Percentiles rank a stretch among this genome's conserved stretches.
Evolutionary conservation across 2,797 vertebrate species (phyloP).

Genomic region (Chromobotia macracanthus): DNA sequence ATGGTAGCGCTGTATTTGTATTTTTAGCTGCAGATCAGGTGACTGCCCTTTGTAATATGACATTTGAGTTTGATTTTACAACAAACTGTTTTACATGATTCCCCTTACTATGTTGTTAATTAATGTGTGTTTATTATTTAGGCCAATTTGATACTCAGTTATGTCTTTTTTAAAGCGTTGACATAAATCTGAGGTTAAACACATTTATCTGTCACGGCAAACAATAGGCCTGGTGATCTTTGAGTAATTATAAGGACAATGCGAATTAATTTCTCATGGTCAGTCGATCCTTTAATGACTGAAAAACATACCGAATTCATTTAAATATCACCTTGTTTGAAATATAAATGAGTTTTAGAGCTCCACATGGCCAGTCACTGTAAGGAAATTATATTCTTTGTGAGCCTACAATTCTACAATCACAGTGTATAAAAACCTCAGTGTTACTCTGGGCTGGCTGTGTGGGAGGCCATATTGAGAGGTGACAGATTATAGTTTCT

Average conservation of each 20-base stretch:
- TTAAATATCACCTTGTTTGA: too few relatives aligned
- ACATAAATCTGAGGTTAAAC: conserved; percentile 77
- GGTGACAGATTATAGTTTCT: conserved; percentile 20
- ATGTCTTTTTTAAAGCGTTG: conserved; percentile 72
- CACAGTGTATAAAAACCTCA: conserved; percentile 8
- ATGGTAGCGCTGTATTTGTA: not conserved
- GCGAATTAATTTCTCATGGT: conserved; percentile 74
- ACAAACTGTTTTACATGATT: conserved; percentile 40
- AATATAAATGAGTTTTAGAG: not conserved
- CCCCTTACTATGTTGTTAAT: conserved; percentile 68
- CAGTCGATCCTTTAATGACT: conserved; percentile 59
- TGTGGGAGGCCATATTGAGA: not conserved
- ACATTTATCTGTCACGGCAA: conserved; percentile 71
- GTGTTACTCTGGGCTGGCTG: conserved; percentile 9
- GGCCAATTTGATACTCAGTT: conserved; percentile 72
- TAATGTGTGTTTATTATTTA: conserved; percentile 74
- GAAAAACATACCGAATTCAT: conserved; percentile 51
- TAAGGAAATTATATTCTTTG: not conserved
- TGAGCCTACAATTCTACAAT: not conserved
- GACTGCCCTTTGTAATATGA: conserved; percentile 18
- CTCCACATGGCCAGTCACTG: not conserved
- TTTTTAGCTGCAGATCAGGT: conserved; percentile 3
- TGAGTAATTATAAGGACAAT: conserved; percentile 77
- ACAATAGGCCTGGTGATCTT: conserved; percentile 73
- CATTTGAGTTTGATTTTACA: conserved; percentile 40